Conservation (phyloP, 2,113 vertebrate genomes). For the Centropus unirufus region DNA sequence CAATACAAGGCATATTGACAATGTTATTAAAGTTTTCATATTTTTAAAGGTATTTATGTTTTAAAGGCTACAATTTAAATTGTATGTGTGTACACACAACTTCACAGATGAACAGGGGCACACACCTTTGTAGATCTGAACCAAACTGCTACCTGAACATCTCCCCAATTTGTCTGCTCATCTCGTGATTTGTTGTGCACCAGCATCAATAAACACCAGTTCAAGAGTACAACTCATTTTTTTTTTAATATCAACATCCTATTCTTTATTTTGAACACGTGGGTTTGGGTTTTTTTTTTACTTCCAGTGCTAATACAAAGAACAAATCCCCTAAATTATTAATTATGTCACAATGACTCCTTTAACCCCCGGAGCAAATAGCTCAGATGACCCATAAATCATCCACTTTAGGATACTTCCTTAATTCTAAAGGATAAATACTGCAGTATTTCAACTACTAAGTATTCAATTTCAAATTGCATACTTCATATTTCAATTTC, state of each 20-base stretch:
- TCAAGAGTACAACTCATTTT: background rate
- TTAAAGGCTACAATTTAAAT: background rate
- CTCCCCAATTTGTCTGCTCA: background rate
- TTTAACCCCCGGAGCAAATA: background rate
- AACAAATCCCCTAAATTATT: background rate
- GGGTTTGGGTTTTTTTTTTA: background rate
- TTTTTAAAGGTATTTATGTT: background rate
- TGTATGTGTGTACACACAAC: background rate
- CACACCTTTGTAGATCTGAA: background rate
- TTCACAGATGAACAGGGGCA: background rate
- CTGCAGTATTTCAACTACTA: background rate
- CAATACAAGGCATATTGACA: background rate
- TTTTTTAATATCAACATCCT: background rate
- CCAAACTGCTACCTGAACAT: background rate
- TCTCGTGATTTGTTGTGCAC: background rate
- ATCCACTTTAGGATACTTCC: background rate
- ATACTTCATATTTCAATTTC: background rate
- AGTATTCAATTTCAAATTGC: background rate
- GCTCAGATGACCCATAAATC: background rate
- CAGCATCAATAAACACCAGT: background rate
- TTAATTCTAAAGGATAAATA: background rate
- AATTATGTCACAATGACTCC: background rate
- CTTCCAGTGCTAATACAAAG: background rate
- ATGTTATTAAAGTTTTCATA: background rate
- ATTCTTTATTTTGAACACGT: background rate